Evolutionary conservation across 2,113 vertebrate genomes (phyloP).

Genomic region (Eupsittula cactorum): DNA sequence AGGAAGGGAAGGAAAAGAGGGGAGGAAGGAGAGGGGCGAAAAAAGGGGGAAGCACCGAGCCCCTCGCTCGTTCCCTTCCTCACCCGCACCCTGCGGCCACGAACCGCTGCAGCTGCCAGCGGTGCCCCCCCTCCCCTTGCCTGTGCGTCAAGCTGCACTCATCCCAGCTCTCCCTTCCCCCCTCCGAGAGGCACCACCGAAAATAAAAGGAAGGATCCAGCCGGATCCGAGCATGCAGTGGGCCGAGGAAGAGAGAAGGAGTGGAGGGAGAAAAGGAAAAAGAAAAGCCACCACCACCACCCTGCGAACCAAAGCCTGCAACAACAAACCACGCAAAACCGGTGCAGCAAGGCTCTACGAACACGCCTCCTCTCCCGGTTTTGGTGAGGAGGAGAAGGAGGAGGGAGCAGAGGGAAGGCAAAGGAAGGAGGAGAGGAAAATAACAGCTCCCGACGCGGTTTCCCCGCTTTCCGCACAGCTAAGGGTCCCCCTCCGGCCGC

Average conservation of each 20-base stretch:
- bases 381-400: slow-evolving; percentile 43
- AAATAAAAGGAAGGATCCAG: slow-evolving; percentile 49
- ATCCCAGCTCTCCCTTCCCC: slow-evolving; percentile 37
- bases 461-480: not conserved
- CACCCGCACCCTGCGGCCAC: slow-evolving; percentile 51
- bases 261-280: not conserved
- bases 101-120: slow-evolving; percentile 17
- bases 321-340: slow-evolving; percentile 58
- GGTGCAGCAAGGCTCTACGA: slow-evolving; percentile 44
- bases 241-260: not conserved
- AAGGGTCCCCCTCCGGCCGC: not conserved
- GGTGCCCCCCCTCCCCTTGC: slow-evolving; percentile 13
- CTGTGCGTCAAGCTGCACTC: slow-evolving; percentile 43
- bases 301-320: slow-evolving; percentile 19
- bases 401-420: not conserved
- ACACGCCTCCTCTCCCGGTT: slow-evolving; percentile 62
- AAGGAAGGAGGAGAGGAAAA: slow-evolving; percentile 36
- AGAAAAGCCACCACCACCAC: not conserved
- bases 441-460: slow-evolving; percentile 18
- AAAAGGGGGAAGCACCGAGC: not conserved
- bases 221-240: slow-evolving; percentile 6
- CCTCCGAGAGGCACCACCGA: slow-evolving; percentile 14
- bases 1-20: not conserved
- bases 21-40: not conserved
- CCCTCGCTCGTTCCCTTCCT: not conserved